phyloP scores from a whole-genome alignment of 1,140 invertebrate species.

The Catajapyx aquilonaris region DNA sequence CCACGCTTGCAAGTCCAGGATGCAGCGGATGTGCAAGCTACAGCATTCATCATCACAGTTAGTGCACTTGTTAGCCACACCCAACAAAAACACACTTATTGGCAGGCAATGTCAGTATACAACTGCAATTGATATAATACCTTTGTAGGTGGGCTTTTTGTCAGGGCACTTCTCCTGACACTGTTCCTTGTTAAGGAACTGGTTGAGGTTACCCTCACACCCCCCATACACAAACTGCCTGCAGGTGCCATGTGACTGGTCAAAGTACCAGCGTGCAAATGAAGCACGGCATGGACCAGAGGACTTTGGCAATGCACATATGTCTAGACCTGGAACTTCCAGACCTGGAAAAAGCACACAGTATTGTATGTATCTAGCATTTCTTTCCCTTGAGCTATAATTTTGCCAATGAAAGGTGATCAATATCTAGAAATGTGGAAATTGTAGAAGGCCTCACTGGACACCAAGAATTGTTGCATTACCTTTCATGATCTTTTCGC shows the following conservation, averaged over 20 bases:
- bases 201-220: conserved; percentile 43
- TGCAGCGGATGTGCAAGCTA: too few relatives aligned
- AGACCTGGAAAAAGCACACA: too few relatives aligned
- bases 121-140: too few relatives aligned
- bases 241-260: conserved; percentile 27
- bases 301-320: conserved; percentile 30
- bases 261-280: conserved; percentile 35
- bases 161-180: conserved; percentile 30
- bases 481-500: too few relatives aligned
- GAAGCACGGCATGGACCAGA: conserved; percentile 30
- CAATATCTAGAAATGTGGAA: conserved; percentile 1
- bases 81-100: not conserved
- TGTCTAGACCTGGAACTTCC: conserved; percentile 26
- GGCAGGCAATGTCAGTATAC: too few relatives aligned
- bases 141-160: too few relatives aligned
- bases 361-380: conserved; percentile 2
- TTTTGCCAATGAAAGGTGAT: not conserved
- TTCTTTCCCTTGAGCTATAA: too few relatives aligned
- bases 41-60: too few relatives aligned
- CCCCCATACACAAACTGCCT: conserved; percentile 36
- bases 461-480: too few relatives aligned
- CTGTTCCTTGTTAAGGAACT: conserved; percentile 30
- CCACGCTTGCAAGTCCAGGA: too few relatives aligned
- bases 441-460: too few relatives aligned
- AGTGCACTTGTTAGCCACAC: too few relatives aligned